Percentiles rank a stretch among this genome's conserved stretches.
phyloP scores from a whole-genome alignment of 2,888 invertebrate species.

The Saturnia japonica region DNA sequence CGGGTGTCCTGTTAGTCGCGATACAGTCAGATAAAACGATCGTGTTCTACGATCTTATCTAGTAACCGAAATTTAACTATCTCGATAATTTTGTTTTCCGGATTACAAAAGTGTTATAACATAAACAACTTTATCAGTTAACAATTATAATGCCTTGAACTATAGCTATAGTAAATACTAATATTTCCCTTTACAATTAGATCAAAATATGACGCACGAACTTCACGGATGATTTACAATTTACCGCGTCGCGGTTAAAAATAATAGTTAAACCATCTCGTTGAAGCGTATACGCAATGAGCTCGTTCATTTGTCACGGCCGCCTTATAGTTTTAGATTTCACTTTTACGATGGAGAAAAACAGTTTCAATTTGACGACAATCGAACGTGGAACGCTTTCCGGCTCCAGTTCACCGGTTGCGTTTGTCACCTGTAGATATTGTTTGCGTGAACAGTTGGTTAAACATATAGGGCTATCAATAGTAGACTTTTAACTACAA shows the following conservation, averaged over 20 bases:
- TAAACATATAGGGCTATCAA: slow-evolving; percentile 35
- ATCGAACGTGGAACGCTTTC: slow-evolving; percentile 31
- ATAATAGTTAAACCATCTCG: not conserved
- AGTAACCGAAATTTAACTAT: no score
- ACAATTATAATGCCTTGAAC: not conserved
- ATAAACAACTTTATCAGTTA: no score
- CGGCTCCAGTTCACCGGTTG: slow-evolving; percentile 23
- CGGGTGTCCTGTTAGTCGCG: no score
- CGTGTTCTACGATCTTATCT: no score
- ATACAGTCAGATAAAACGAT: no score
- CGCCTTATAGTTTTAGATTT: slow-evolving; percentile 49
- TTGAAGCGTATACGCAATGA: slow-evolving; percentile 19
- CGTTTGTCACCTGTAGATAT: slow-evolving; percentile 52
- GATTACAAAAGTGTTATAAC: no score
- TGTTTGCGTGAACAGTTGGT: slow-evolving; percentile 56
- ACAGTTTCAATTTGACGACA: slow-evolving; percentile 57
- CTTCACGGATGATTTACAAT: not conserved
- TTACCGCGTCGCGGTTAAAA: not conserved
- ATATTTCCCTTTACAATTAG: not conserved
- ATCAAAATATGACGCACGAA: slow-evolving; percentile 1
- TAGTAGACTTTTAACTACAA: not conserved
- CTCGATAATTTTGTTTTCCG: no score
- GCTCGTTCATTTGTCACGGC: slow-evolving; percentile 23
- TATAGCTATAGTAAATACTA: not conserved
- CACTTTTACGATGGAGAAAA: slow-evolving; percentile 62